Base-by-base conservation (phyloP, 2,797 vertebrate genomes). In the Poecile montanus region DNA sequence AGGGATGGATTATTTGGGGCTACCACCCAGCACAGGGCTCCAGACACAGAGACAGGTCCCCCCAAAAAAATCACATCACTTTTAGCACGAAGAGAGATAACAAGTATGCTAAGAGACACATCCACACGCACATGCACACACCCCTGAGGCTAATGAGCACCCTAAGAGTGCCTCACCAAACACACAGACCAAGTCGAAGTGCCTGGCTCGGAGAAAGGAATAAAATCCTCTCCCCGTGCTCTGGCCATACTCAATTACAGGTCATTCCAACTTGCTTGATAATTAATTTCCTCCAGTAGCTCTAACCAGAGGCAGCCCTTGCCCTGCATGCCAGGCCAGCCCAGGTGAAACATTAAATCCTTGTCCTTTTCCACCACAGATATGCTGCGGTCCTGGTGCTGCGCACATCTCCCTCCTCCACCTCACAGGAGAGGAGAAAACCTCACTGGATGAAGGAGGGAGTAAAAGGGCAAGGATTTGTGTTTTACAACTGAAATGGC, bases 331-430 rank as follows among this genome's bases (percentile, higher is more conserved):
- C 32, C 7, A 78, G 84, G 81, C 90, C 71, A 77, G 67, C 40
- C 54, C 70, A 84, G 91, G 83, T 85, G 77, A 85, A 96, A 94
- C 81, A 67, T 89, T 89, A 89, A 93, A 94, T 82, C 92, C 80
- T 76, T 61, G 81, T 95, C 88, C 63, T 91, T 91, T 89, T 34
- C 70, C 88, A 90, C 30, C 86, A 70, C n/a, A 23, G 26, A 81
- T 57, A 86, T 16, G 18, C 58, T 3, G 2, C 0, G 2, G 47
- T 85, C 80, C 61, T 1, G 0, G 72, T 3, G 10, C 75, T 44
- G 40, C 2, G 0, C 77, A 53, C 15, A 2, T 81, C 70, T 60
- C 73, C 68, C 75, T 81, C 56, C 87, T 67, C 76, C 68, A 40
- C 50, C 50, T 57, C 30, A 9, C 30, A 10, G 67, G 30, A 83